Base-by-base conservation (phyloP, 1,140 invertebrate genomes). In the Anastrepha ludens region DNA sequence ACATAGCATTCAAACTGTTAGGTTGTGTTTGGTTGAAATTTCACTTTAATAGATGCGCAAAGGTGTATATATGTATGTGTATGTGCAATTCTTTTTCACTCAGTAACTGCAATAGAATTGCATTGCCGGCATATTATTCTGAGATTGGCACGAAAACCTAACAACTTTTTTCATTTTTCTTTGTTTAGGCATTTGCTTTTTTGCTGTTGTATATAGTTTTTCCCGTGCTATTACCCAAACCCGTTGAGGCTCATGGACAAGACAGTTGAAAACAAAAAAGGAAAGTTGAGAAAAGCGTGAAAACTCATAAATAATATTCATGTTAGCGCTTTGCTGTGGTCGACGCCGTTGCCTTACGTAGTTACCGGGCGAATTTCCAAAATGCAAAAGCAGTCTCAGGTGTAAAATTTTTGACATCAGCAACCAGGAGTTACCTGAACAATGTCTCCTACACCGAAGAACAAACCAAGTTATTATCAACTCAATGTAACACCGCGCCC, bases 251-350 rank as follows among this genome's bases (percentile, higher is more conserved):
- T 58, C 50, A 59, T 78, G 65, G 65, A 7, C 47, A 81, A 55
- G 62, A 39, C 11, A 64, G 47, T 65, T 67, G 17, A 58, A 70
- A 67, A 58, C 29, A 87, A 67, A 50, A 87, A 70, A 70, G 13
- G 86, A 64, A 67, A 29, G 17, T 13, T 87, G 62, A 17, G 44
- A 55, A 58, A 47, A 58, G 70, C 55, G 87, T 60, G 70, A 87
- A 87, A 70, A 55, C 86, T 70, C 86, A 87, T 87, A 87, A 87
- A 87, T 87, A 67, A 87, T 87, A 87, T 87, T 70, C 60, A 55
- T 29, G 17, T 60, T 55, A 55, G 60, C 13, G 65, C 86, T 20
- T n/a, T 87, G 39, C 55, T 44, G 59, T 58, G 29, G 85, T 86
- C n/a, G 74, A 81, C 44, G 58, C 13, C 39, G 29, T 62, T 86